Base-by-base conservation (phyloP, 2,888 invertebrate species). In the Drosophila monieri region DNA sequence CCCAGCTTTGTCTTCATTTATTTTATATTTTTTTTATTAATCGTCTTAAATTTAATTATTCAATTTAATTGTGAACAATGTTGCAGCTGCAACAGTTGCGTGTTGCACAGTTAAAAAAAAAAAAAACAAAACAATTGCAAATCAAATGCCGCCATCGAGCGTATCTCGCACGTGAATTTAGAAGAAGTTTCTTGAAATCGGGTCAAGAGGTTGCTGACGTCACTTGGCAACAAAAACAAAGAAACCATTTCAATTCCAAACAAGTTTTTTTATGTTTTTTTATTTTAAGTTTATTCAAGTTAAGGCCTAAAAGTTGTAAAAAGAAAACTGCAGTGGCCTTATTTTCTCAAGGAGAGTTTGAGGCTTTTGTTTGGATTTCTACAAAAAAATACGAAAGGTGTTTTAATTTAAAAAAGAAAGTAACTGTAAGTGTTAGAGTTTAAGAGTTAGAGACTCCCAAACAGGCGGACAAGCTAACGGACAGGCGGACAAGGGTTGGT, bases 131-230 rank as follows among this genome's bases (percentile, higher is more conserved):
- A 48, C 68, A 46, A 66, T 30, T 15, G 48, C 21, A 46, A 48
- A 46, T 69, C 56, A 79, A 65, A 76, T 51, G 39, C 67, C 66
- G 21, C 46, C 58, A 27, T 27, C 27, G 79, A 76, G 71, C 67
- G 76, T 62, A 59, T 62, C 44, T 21, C 74, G 79, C 76, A 78
- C 78, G 83, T 78, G 73, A 78, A 60, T 37, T 27, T 64, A 60
- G 71, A 79, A 18, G 12, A 18, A 18, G 48, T 67, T 62, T 49
- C 14, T 44, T 52, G 43, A 48, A 74, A 68, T 73, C 75, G 74
- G 62, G 68, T 69, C 73, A 72, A 64, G 64, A 72, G 71, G 60
- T 52, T 23, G 53, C 21, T 27, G 39, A 49, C 49, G 49, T 49
- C 49, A 27, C 47, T 1, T 35, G 14, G 8, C 4, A 15, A 15